These are phyloP conservation scores for Mellilla xanthometata DNA, from an alignment of 2,888 invertebrate genomes.

Conservation along the genomic window DNA sequence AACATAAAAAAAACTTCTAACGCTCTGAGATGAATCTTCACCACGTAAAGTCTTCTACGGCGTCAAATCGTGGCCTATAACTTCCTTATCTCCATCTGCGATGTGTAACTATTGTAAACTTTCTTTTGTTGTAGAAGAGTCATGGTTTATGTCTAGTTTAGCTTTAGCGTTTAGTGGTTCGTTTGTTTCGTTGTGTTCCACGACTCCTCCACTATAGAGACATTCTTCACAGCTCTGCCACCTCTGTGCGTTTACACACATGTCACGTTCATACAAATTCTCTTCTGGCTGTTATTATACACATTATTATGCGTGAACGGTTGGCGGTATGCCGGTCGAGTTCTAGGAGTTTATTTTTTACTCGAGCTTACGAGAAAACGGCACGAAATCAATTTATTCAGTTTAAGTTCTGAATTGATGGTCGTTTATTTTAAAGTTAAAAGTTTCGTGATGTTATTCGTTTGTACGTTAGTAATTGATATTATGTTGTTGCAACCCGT, in stretches of 20 bases:
- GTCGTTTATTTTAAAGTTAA: too few relatives aligned
- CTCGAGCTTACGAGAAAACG: too few relatives aligned
- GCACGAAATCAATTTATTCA: background rate
- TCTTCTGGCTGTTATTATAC: constrained; percentile 30
- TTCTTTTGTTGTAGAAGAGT: too few relatives aligned
- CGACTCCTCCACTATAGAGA: constrained; percentile 1
- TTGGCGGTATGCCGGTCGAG: constrained; percentile 18
- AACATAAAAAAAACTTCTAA: too few relatives aligned
- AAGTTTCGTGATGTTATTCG: too few relatives aligned
- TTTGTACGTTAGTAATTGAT: too few relatives aligned
- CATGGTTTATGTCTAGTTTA: too few relatives aligned
- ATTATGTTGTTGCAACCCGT: too few relatives aligned
- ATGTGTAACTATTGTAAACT: constrained; percentile 28
- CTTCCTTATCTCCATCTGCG: constrained; percentile 39
- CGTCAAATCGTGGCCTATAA: constrained; percentile 30
- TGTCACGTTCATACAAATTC: constrained; percentile 36
- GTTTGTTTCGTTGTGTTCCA: too few relatives aligned
- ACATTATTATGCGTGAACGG: constrained; percentile 34
- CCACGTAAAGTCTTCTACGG: constrained; percentile 9
- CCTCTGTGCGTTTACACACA: constrained; percentile 18
- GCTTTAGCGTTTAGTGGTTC: too few relatives aligned
- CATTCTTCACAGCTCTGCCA: constrained; percentile 13
- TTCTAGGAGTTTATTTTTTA: constrained; percentile 23
- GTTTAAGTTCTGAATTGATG: too few relatives aligned
- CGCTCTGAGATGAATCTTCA: background rate